phyloP scores from a whole-genome alignment of 2,113 vertebrate species.

The Struthio camelus region DNA sequence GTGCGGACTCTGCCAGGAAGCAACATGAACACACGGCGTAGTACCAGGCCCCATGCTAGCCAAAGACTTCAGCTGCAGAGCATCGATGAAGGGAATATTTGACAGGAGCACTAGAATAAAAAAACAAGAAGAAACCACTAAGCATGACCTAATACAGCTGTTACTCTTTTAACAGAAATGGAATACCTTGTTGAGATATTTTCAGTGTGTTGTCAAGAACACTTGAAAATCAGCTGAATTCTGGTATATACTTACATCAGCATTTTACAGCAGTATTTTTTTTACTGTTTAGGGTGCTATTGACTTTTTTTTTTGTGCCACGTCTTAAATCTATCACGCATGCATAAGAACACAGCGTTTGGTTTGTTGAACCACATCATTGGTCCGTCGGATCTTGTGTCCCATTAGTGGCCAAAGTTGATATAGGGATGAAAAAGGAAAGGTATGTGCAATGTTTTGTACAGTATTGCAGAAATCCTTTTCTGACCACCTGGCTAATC shows the following conservation, averaged over 20 bases:
- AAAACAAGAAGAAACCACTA: constrained; percentile 37
- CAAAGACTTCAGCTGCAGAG: constrained; percentile 92
- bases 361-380: not conserved
- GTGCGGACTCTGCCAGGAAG: constrained; percentile 57
- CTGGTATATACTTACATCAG: not conserved
- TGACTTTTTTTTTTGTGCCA: not conserved
- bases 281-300: constrained; percentile 42
- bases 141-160: not conserved
- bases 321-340: not conserved
- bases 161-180: not conserved
- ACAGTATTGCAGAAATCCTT: not conserved
- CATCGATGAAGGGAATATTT: constrained; percentile 91
- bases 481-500: not conserved
- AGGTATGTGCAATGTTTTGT: not conserved
- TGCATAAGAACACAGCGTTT: not conserved
- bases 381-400: not conserved
- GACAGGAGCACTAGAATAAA: constrained; percentile 60
- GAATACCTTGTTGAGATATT: not conserved
- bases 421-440: not conserved
- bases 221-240: not conserved
- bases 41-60: constrained; percentile 78
- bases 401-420: not conserved
- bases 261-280: constrained; percentile 34
- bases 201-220: not conserved
- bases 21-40: constrained; percentile 60